Base-by-base conservation (phyloP, 2,113 vertebrate genomes). In the Mus spicilegus region DNA sequence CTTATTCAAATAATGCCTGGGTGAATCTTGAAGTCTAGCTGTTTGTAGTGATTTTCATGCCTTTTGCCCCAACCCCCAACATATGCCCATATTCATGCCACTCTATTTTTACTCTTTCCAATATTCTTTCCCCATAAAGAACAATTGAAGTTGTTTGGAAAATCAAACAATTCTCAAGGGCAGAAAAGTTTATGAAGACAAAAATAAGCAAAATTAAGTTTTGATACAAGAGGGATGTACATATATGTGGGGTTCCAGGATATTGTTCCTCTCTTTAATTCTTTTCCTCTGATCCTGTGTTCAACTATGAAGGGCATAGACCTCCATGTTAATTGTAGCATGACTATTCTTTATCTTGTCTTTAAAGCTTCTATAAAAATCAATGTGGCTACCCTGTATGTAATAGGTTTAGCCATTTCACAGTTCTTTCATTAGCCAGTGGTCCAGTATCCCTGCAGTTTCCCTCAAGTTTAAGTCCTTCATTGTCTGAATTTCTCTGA, bases 171-270 rank as follows among this genome's bases (percentile, higher is more conserved):
- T 72, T 46, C 28, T 17, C 8, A 90, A 84, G 39, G 54, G 4
- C 3, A 77, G 6, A 70, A 4, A 20, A 81, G 54, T 24, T 12
- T 58, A 51, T 58, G 19, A 17, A 86, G 46, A 0, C 26, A 85
- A 87, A 19, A 46, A 20, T 33, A 51, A 73, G 4, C 7, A 24
- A 8, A 54, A 7, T 10, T 30, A 39, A 67, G 12, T 7, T 5
- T n/a, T n/a, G 14, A 10, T 12, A 81, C 17, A 20, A 10, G 4
- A 1, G 4, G 7, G 6, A 5, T 33, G 10, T 1, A 84, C 12
- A 75, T 9, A 5, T 13, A 67, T 17, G 14, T 3, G 19, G 5
- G 3, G 7, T 0, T 9, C n/a, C 6, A 5, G 3, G 3, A 8
- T 42, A 28, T 2, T 65, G 5, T 16, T n/a, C 8, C 3, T 54